These are phyloP conservation scores for Drosophila peninsularis DNA, from an alignment of 2,888 invertebrate genomes.

Conservation along the genomic window DNA sequence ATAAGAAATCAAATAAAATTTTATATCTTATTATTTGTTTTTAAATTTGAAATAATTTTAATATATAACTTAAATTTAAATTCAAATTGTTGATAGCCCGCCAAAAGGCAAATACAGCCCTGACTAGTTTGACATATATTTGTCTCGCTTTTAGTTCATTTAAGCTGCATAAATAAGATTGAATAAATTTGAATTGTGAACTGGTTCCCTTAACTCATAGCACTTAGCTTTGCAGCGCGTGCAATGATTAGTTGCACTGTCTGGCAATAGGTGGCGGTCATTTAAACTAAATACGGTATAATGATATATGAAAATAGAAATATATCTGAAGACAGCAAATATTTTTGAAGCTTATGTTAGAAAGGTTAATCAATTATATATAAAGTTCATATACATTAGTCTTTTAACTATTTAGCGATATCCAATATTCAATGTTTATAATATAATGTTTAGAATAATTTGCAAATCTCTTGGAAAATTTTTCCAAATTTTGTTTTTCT, in stretches of 20 bases:
- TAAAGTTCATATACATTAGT: background rate
- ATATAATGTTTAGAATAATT: too few species aligned
- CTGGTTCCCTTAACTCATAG: constrained; percentile 2
- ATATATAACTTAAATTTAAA: background rate
- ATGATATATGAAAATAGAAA: background rate
- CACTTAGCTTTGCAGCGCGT: constrained; percentile 15
- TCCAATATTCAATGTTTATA: fast-evolving
- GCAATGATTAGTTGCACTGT: fast-evolving
- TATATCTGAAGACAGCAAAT: background rate
- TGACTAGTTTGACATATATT: background rate
- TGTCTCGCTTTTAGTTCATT: background rate
- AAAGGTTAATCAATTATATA: background rate
- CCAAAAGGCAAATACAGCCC: background rate
- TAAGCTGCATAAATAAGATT: background rate
- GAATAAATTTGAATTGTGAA: background rate
- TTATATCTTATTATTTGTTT: background rate
- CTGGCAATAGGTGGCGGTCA: constrained; percentile 11
- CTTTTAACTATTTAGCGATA: background rate
- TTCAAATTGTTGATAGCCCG: background rate
- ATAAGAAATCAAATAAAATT: background rate
- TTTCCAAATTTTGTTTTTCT: background rate
- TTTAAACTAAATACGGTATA: background rate
- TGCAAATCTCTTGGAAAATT: background rate
- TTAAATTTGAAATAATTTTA: too few species aligned
- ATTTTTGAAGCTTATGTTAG: background rate